Evolutionary conservation across 2,797 vertebrate genomes (phyloP), one percentile per base, ranked within the genome.

Genomic region (Muraenolepis orangiensis): DNA sequence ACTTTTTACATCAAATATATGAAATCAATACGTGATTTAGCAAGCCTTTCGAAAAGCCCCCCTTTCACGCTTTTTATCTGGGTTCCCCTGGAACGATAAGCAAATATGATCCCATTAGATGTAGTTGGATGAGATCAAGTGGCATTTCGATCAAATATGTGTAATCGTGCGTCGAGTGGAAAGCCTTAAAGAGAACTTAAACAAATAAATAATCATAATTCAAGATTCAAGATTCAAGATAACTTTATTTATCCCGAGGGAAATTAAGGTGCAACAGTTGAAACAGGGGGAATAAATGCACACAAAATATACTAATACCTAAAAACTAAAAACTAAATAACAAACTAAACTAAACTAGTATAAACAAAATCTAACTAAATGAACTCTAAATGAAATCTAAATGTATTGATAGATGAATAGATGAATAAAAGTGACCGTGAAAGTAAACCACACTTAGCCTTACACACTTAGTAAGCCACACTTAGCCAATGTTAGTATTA

Each of bases 11-110:
- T 86, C 83, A 87, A 75, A 85, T 80, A 82, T 81, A 74, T 82
- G 72, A 71, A 74, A 88, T 89, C 81, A 81, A 85, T 87, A 85
- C 79, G 42, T 76, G 78, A 82, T 81, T 87, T 84, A 79, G 79
- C 76, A 57, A 26, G 23, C 57, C 57, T 64, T 64, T 26, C 8
- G 8, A 3, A n/a, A 64, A 64, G 57, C 23, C 76, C 78, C 77
- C 76, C 74, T 78, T 28, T 82, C 74, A 83, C 76, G 78, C 68
- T 81, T 77, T 57, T n/a, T 57, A 57, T 57, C 51, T 20, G 32
- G 76, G 72, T 61, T 64, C 29, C 12, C 29, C 20, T n/a, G 3
- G 29, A 69, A 38, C 30, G 73, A 71, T 66, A 42, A 80, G 46
- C 77, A 69, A 84, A 81, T 74, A 73, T 73, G 73, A 77, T 78